Percentiles rank a stretch among this genome's conserved stretches.
Conservation (phyloP, 2,797 vertebrate genomes). For the Vultur gryphus region DNA sequence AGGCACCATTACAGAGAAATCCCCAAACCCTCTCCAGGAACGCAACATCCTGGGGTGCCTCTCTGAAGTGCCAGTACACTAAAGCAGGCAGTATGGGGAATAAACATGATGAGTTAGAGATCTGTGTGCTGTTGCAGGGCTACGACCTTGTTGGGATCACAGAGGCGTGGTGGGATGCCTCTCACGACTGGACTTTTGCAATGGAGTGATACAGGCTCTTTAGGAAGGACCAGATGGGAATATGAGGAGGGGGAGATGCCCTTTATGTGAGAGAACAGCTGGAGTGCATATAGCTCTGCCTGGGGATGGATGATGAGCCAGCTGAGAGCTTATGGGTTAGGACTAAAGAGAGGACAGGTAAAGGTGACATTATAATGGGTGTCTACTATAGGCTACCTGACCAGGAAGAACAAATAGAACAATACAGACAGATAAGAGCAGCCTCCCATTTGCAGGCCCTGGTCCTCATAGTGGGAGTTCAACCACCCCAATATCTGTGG, state of each 20-base stretch:
- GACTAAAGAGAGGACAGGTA: neutral
- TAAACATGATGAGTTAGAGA: neutral
- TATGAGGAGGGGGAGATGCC: neutral
- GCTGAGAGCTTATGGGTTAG: neutral
- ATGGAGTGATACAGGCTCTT: neutral
- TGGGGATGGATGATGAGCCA: neutral
- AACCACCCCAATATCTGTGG: neutral
- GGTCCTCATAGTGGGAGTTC: neutral
- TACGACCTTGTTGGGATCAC: neutral
- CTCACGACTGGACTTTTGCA: neutral
- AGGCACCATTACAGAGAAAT: neutral
- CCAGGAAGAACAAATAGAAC: neutral
- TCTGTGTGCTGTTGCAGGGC: neutral
- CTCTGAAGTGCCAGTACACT: neutral
- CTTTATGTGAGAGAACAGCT: neutral
- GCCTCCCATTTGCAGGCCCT: no score
- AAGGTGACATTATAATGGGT: neutral
- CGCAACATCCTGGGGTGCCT: neutral
- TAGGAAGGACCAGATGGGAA: neutral
- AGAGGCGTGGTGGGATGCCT: neutral
- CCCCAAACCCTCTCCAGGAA: neutral
- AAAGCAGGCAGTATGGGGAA: neutral
- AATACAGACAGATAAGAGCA: no score
- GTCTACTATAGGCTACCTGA: neutral
- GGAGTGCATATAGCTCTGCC: neutral